phyloP scores from a whole-genome alignment of 2,797 vertebrate genomes.

The Pitangus sulphuratus region DNA sequence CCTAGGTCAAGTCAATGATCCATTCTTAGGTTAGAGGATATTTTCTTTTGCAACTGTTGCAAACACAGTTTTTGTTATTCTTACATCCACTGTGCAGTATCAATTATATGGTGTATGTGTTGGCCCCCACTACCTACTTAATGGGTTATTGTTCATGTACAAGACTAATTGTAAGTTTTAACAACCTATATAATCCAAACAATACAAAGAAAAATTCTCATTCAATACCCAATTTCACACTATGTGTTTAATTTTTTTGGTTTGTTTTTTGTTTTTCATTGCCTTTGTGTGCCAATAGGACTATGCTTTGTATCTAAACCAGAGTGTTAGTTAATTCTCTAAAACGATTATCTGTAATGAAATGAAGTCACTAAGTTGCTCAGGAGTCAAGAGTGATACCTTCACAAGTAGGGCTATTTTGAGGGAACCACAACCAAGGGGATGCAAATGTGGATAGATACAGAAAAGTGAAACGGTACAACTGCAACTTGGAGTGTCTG shows the following conservation, averaged over 20 bases:
- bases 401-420: neutral
- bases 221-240: neutral
- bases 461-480: neutral
- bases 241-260: neutral
- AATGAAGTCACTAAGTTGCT: neutral
- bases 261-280: neutral
- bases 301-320: neutral
- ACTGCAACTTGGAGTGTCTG: neutral
- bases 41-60: neutral
- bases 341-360: neutral
- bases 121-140: neutral
- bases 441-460: neutral
- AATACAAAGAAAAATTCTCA: neutral
- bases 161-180: neutral
- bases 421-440: neutral
- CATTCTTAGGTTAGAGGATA: neutral
- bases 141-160: neutral
- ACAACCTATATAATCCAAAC: neutral
- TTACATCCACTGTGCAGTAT: neutral
- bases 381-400: neutral
- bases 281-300: neutral
- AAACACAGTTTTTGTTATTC: neutral
- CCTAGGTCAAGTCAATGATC: neutral
- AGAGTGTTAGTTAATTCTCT: neutral
- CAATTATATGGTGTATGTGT: neutral